A percentile compares a stretch with the other conserved stretches of the same genome.
Evolutionary conservation across 2,797 vertebrate species (phyloP).

Genomic region (Staurois parvus): DNA sequence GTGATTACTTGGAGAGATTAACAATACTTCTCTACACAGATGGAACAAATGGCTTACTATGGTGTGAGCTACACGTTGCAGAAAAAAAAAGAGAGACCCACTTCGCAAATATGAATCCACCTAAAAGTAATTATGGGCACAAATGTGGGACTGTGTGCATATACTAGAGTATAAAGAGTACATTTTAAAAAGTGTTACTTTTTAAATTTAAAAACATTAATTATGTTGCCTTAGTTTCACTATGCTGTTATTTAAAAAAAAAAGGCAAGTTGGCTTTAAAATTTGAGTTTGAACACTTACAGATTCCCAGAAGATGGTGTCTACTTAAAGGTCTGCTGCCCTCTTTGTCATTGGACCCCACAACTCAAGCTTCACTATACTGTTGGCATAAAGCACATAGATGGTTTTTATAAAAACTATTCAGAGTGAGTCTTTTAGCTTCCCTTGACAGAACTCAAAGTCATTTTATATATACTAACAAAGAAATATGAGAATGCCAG

Average conservation of each 20-base stretch:
- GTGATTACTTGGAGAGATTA: too few relatives aligned
- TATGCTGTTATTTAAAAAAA: not conserved
- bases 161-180: too few relatives aligned
- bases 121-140: too few relatives aligned
- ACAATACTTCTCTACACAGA: too few relatives aligned
- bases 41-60: too few relatives aligned
- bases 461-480: not conserved
- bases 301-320: conserved; percentile 1
- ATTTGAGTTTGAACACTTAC: conserved; percentile 6
- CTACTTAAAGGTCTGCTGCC: not conserved
- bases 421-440: not conserved
- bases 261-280: conserved; percentile 15
- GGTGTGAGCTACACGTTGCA: too few relatives aligned
- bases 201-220: not conserved
- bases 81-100: too few relatives aligned
- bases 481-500: conserved; percentile 5
- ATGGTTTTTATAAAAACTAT: not conserved
- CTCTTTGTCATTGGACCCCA: conserved; percentile 13
- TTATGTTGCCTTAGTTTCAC: not conserved
- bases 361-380: conserved; percentile 14
- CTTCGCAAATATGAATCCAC: too few relatives aligned
- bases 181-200: too few relatives aligned
- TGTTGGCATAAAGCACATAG: conserved; percentile 18
- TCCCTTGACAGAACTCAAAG: not conserved
- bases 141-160: too few relatives aligned